These are phyloP conservation scores for Conopomorpha cramerella DNA, from an alignment of 1,140 invertebrate genomes.

Conservation along the genomic window DNA sequence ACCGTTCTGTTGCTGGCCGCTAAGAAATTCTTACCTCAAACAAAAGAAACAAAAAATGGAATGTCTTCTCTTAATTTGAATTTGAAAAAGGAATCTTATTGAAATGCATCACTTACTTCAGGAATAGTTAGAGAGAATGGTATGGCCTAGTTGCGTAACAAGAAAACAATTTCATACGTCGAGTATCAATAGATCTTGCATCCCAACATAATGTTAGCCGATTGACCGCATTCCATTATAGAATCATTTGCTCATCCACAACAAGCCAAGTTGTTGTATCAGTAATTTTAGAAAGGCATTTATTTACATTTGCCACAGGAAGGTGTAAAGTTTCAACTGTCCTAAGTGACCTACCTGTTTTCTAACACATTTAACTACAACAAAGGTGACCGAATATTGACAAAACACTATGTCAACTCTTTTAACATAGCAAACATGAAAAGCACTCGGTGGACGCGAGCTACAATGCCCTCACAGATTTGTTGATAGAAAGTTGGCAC, in stretches of 20 bases:
- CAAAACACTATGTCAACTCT: not conserved
- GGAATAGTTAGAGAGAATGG: not conserved
- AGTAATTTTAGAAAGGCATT: not conserved
- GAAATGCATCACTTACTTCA: not conserved
- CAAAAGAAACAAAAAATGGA: not conserved
- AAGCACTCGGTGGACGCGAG: not conserved
- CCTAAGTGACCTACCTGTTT: too few species aligned
- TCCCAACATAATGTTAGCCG: not conserved
- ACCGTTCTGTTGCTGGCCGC: not conserved
- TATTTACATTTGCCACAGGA: not conserved
- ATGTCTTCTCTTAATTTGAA: not conserved
- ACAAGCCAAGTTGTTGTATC: not conserved
- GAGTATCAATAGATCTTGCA: not conserved
- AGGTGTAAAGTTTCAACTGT: not conserved
- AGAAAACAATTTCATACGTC: not conserved
- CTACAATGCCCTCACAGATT: not conserved
- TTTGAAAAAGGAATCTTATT: not conserved
- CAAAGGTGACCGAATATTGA: not conserved
- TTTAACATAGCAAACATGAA: not conserved
- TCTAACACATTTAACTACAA: not conserved
- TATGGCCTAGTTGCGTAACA: not conserved
- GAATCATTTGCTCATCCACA: not conserved
- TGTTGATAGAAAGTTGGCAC: slow-evolving; percentile 15
- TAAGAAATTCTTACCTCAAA: not conserved
- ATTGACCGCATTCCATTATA: not conserved